These are phyloP conservation scores for Sympetrum striolatum DNA, from an alignment of 2,888 invertebrate species.

Conservation along the genomic window DNA sequence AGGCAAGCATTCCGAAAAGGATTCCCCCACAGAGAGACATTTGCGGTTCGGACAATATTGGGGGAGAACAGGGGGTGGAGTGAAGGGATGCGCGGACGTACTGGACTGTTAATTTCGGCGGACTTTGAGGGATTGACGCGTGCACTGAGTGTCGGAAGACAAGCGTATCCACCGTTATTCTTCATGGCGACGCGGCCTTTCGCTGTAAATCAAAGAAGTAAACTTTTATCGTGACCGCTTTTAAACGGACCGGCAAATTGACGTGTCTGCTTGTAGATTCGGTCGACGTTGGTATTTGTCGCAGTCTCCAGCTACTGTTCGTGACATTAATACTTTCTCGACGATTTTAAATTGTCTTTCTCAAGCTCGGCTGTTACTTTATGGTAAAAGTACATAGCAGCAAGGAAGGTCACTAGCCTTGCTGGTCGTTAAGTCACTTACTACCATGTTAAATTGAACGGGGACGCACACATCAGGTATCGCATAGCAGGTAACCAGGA, in stretches of 20 bases:
- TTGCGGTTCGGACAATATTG: background rate
- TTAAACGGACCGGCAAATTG: background rate
- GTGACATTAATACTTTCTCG: too few species aligned
- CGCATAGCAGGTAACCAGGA: too few species aligned
- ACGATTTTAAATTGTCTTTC: too few species aligned
- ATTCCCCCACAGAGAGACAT: background rate
- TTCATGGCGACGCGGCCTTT: background rate
- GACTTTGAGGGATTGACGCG: slow-evolving; percentile 34
- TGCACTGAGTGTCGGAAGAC: slow-evolving; percentile 1
- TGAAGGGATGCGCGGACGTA: background rate
- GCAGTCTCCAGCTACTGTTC: too few species aligned
- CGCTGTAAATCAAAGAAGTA: background rate
- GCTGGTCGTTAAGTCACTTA: too few species aligned
- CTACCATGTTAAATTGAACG: too few species aligned
- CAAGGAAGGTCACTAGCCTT: too few species aligned
- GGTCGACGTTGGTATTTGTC: too few species aligned
- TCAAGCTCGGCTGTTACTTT: too few species aligned
- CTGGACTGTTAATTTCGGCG: slow-evolving; percentile 12
- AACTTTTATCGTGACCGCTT: background rate
- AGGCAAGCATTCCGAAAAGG: background rate
- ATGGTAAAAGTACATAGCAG: too few species aligned
- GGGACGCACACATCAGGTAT: too few species aligned
- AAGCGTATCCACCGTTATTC: slow-evolving; percentile 19
- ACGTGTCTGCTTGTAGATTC: too few species aligned
- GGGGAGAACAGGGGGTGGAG: background rate